Evolutionary conservation across 2,797 vertebrate species (phyloP).

Genomic region (Echeneis naucrates): DNA sequence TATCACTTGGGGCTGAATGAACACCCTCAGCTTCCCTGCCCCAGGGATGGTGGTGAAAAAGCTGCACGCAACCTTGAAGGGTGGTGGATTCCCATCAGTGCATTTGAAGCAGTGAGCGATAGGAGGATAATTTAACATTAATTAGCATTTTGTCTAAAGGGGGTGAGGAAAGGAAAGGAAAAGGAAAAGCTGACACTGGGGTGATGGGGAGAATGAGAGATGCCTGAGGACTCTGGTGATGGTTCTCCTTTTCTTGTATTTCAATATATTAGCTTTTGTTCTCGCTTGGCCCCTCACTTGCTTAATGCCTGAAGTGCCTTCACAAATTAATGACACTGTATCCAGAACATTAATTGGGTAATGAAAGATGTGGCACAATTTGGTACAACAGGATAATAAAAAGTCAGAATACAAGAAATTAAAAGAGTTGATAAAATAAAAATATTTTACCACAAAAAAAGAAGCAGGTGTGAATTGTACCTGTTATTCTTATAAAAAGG

Average conservation of each 20-base stretch:
- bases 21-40: slow-evolving; percentile 12
- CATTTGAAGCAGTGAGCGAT: slow-evolving; percentile 56
- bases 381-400: slow-evolving; percentile 56
- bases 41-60: slow-evolving; percentile 20
- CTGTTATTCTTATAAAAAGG: slow-evolving; percentile 40
- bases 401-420: slow-evolving; percentile 43
- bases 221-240: slow-evolving; percentile 61
- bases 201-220: slow-evolving; percentile 42
- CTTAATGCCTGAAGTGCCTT: slow-evolving; percentile 66
- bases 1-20: slow-evolving; percentile 45
- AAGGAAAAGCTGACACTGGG: slow-evolving; percentile 35
- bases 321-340: slow-evolving; percentile 77
- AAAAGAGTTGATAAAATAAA: slow-evolving; percentile 35
- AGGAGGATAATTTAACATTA: slow-evolving; percentile 68
- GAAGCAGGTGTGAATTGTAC: too few relatives aligned
- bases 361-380: slow-evolving; percentile 68
- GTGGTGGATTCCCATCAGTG: slow-evolving; percentile 54
- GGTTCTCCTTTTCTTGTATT: slow-evolving; percentile 64
- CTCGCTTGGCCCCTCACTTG: slow-evolving; percentile 51
- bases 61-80: slow-evolving; percentile 51
- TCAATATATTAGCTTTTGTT: slow-evolving; percentile 67
- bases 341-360: slow-evolving; percentile 75
- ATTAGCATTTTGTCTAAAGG: slow-evolving; percentile 72
- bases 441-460: slow-evolving; percentile 8
- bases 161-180: slow-evolving; percentile 46